Conservation (phyloP, 2,888 invertebrate species). For the Caenorhabditis becei region DNA sequence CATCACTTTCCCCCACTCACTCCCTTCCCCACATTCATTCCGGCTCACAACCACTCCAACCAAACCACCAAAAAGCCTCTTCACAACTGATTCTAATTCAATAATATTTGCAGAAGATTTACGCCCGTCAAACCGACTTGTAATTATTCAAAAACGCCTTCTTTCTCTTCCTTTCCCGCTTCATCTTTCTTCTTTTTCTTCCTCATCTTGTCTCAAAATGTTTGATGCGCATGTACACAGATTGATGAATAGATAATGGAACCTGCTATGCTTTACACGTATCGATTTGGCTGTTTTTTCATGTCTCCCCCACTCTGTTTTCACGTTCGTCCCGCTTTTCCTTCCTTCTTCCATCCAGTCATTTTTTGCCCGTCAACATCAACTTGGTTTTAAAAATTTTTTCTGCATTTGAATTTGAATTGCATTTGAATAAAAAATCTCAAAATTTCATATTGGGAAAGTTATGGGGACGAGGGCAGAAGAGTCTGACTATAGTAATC, state of each 20-base stretch:
- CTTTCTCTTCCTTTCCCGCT: background rate
- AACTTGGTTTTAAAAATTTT: constrained; percentile 10
- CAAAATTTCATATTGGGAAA: too few species aligned
- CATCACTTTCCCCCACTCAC: background rate
- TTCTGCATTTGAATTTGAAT: too few species aligned
- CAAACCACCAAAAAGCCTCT: constrained; percentile 5
- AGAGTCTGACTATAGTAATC: too few species aligned
- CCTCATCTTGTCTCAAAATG: constrained; percentile 10
- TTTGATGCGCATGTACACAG: constrained; percentile 24
- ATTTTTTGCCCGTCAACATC: constrained; percentile 6
- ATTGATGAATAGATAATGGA: constrained; percentile 61
- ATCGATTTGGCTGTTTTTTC: constrained; percentile 17
- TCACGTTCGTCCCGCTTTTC: background rate
- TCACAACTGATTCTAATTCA: constrained; percentile 24
- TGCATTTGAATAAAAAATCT: constrained; percentile 10
- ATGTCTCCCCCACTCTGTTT: constrained; percentile 7
- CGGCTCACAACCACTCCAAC: background rate
- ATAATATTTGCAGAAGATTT: constrained; percentile 53
- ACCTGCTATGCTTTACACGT: constrained; percentile 50
- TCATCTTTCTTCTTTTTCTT: constrained; percentile 14
- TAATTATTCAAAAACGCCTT: constrained; percentile 38
- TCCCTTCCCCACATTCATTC: background rate
- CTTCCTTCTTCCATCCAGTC: constrained; percentile 13
- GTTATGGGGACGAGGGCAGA: too few species aligned
- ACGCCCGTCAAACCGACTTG: constrained; percentile 59